Base-by-base conservation (phyloP, 2,888 invertebrate species). In the Tachina lurida region DNA sequence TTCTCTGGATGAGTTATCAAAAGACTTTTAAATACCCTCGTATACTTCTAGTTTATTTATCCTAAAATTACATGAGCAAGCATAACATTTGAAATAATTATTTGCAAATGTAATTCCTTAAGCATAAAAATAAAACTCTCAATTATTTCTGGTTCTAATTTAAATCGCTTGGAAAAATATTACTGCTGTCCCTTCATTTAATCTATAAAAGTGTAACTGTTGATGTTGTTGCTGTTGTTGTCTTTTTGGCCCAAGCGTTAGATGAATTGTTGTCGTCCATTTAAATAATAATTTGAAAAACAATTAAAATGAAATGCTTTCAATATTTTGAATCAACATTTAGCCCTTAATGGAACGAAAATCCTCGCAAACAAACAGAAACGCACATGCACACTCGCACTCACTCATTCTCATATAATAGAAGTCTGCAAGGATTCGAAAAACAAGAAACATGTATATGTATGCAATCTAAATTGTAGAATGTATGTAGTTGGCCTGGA, bases 301-400 rank as follows among this genome's bases (percentile, higher is more conserved):
- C 85, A 86, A 86, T 86, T 86, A 86, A 82, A 86, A 82, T 71
- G 54, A 86, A 86, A 82, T 71, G 70, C 63, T 85, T 81, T 71
- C 70, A 75, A 75, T 86, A 79, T 75, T 65, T 79, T 41, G 58
- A 49, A 74, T 49, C 58, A 68, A 73, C 58, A 71, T 77, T 47
- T 68, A 80, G 79, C 85, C 78, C 78, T 79, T 86, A 86, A 86
- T 86, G 85, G 85, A 82, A 67, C 10, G n/a, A 15, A 82, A 86
- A 86, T 82, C 85, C 70, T 62, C 0, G 22, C 63, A 82, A 75
- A 82, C 67, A 68, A 67, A 74, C 52, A 39, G 71, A 75, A 78
- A 43, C 56, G n/a, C 45, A 71, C 19, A 67, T 54, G 71, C 73
- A 70, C 47, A 17, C 65, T 3, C 9, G 54, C 31, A 7, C 31